Evolutionary conservation across 2,888 invertebrate species (phyloP).

Genomic region (Andrena praecox): DNA sequence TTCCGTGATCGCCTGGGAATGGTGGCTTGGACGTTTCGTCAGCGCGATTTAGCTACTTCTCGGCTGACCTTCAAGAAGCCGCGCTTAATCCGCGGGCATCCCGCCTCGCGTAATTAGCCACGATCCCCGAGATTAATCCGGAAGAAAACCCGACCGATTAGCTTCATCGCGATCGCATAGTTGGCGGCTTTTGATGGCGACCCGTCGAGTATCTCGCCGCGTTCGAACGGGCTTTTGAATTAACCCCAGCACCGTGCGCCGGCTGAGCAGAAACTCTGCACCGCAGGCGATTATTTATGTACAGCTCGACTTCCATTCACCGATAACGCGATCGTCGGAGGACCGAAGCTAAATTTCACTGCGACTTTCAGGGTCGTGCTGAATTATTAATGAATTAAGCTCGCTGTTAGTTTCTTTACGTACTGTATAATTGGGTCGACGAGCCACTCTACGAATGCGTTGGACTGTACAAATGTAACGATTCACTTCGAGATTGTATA

Average conservation of each 20-base stretch:
- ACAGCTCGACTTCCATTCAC: no score
- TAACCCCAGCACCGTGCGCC: slow-evolving; percentile 9
- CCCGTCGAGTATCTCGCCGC: not conserved
- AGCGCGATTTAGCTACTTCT: slow-evolving; percentile 25
- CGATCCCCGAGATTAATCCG: slow-evolving; percentile 18
- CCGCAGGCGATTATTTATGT: slow-evolving; percentile 2
- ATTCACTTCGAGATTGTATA: slow-evolving; percentile 7
- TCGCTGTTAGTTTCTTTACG: no score
- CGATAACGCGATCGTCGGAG: no score
- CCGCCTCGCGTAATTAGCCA: slow-evolving; percentile 35
- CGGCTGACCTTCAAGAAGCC: slow-evolving; percentile 34
- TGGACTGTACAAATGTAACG: not conserved
- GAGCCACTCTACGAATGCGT: not conserved
- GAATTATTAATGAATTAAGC: no score
- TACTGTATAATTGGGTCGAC: no score
- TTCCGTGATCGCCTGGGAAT: slow-evolving; percentile 48
- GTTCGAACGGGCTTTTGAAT: not conserved
- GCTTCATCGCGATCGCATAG: slow-evolving; percentile 6
- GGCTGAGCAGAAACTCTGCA: not conserved
- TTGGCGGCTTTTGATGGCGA: not conserved
- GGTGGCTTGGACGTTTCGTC: slow-evolving; percentile 26
- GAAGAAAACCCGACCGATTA: slow-evolving; percentile 21
- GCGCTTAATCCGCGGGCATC: slow-evolving; percentile 32
- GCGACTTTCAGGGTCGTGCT: no score
- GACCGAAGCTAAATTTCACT: no score